These are phyloP conservation scores for Dinomys branickii DNA, from an alignment of 2,113 vertebrate species.

Conservation along the genomic window DNA sequence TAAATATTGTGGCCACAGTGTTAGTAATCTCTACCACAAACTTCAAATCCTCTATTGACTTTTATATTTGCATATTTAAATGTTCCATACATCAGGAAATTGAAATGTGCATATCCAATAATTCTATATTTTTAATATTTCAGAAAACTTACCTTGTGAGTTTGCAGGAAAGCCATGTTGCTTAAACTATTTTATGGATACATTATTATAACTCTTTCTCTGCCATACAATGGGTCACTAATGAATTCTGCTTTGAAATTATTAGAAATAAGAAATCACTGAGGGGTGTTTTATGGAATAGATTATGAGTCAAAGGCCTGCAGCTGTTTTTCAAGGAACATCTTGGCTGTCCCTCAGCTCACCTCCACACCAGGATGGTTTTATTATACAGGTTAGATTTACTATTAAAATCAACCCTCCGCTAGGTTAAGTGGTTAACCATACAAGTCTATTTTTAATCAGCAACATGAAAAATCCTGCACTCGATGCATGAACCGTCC, in stretches of 20 bases:
- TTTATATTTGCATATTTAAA: neutral
- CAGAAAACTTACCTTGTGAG: neutral
- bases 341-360: neutral
- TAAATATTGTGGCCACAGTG: neutral
- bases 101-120: neutral
- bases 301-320: neutral
- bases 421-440: neutral
- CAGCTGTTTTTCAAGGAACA: neutral
- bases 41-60: neutral
- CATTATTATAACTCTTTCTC: neutral
- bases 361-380: neutral
- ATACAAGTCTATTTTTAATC: conserved; percentile 17
- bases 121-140: neutral
- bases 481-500: neutral
- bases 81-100: neutral
- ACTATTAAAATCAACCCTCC: neutral
- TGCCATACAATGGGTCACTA: neutral
- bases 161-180: neutral
- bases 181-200: neutral
- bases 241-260: conserved; percentile 6
- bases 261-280: neutral
- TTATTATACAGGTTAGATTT: neutral
- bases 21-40: neutral
- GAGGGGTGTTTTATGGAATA: neutral
- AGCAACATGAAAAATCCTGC: neutral